These are phyloP conservation scores for Diacarnus erythraeanus DNA, from an alignment of 37 sponge, comb jelly and placozoan genomes.

Conservation along the genomic window DNA sequence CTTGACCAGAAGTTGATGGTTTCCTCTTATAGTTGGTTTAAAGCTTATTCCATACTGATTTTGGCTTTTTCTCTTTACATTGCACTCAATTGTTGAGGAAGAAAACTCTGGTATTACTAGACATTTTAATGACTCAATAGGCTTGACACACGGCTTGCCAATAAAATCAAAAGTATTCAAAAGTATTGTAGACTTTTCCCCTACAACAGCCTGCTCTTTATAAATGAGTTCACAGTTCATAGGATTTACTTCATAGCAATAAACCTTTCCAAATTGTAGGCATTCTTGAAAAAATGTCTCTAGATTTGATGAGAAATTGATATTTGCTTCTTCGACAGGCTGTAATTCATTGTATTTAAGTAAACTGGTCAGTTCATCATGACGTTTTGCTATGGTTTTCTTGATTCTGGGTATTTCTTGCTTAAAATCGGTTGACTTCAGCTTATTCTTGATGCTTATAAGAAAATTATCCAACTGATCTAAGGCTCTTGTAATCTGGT, in stretches of 20 bases:
- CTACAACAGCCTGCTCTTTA: constrained; percentile 7
- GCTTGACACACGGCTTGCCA: neutral
- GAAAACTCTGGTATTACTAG: constrained; percentile 12
- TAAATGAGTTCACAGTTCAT: constrained; percentile 2
- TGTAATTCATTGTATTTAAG: too few species aligned
- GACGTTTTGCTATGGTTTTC: neutral
- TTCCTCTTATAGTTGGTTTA: neutral
- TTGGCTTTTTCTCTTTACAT: neutral
- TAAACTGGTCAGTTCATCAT: neutral
- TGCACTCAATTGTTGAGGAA: neutral
- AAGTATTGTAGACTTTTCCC: constrained; percentile 2
- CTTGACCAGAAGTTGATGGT: constrained; percentile 18
- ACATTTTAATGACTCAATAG: constrained; percentile 1
- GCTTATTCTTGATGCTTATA: neutral
- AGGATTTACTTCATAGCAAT: neutral
- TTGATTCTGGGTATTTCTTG: too few species aligned
- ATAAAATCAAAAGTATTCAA: neutral
- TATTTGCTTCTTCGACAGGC: neutral
- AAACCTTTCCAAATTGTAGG: neutral
- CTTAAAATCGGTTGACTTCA: too few species aligned
- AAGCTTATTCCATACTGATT: constrained; percentile 31
- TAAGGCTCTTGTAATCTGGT: neutral
- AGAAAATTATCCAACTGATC: neutral
- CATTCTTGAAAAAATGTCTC: neutral
- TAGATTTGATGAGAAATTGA: neutral